Conservation (phyloP, 2,888 invertebrate species). For the Plemyria rubiginata region DNA sequence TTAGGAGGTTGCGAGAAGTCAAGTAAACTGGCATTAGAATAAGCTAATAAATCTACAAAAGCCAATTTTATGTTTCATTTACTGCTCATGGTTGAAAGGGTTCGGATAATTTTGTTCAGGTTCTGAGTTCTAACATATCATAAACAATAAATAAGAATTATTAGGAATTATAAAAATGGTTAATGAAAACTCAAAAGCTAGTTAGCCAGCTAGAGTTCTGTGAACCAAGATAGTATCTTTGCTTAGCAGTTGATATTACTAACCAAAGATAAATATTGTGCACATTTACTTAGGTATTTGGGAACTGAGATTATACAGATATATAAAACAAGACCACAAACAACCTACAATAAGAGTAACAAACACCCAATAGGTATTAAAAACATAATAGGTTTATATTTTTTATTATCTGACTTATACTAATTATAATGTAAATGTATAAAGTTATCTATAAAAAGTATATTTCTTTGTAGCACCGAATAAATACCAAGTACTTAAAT, state of each 20-base stretch:
- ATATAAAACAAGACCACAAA: too few species aligned
- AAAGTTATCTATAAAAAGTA: slow-evolving; percentile 12
- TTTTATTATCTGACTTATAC: slow-evolving; percentile 6
- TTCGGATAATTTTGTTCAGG: neutral
- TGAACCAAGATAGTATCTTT: too few species aligned
- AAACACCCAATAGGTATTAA: neutral
- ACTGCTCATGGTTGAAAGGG: neutral
- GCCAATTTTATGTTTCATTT: slow-evolving; percentile 38
- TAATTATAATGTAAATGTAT: slow-evolving; percentile 1
- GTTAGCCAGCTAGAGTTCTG: too few species aligned
- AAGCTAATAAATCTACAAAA: slow-evolving; percentile 71
- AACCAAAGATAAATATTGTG: too few species aligned
- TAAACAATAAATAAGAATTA: too few species aligned
- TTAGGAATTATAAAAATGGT: too few species aligned
- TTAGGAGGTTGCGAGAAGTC: slow-evolving; percentile 97
- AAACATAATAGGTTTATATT: neutral
- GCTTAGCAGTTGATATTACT: too few species aligned
- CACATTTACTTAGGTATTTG: too few species aligned
- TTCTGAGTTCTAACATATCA: too few species aligned
- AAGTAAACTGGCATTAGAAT: slow-evolving; percentile 73
- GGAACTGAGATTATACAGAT: too few species aligned
- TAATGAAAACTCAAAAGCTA: too few species aligned
- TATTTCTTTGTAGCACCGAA: slow-evolving; percentile 26
- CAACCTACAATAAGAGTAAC: too few species aligned
- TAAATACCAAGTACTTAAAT: slow-evolving; percentile 14